Conservation (phyloP, 1,140 invertebrate species). For the Brachionus asplanchnoidis region DNA sequence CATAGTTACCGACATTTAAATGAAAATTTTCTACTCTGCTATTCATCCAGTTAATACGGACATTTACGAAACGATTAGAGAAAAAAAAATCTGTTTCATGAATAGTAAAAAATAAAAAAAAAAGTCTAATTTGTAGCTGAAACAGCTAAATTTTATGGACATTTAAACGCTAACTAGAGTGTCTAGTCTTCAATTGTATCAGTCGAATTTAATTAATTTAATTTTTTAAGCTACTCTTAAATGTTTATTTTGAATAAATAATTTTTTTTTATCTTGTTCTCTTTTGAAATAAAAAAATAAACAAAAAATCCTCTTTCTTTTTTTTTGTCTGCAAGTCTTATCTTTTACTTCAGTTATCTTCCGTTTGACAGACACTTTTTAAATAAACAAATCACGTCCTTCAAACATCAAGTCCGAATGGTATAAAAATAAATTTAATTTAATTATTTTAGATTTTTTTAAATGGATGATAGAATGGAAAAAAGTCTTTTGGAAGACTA, state of each 20-base stretch:
- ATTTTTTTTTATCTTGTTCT: not conserved
- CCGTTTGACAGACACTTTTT: not conserved
- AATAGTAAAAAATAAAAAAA: not conserved
- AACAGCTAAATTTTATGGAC: conserved; percentile 14
- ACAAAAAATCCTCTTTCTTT: not conserved
- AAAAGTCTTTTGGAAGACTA: not conserved
- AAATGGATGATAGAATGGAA: conserved; percentile 22
- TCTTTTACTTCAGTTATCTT: conserved; percentile 1
- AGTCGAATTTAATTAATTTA: conserved; percentile 30
- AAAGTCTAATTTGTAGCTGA: not conserved
- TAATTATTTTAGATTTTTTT: not conserved
- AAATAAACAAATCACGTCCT: not conserved
- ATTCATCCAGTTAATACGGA: not conserved
- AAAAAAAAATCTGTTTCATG: conserved; percentile 30
- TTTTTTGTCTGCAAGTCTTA: conserved; percentile 6
- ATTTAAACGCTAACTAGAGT: not conserved
- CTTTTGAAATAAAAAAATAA: conserved; percentile 6
- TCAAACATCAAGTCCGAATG: not conserved
- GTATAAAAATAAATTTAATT: not conserved
- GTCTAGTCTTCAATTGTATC: not conserved
- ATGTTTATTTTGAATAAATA: conserved; percentile 5
- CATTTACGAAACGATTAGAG: not conserved
- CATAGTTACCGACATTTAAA: conserved; percentile 20
- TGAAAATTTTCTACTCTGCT: not conserved
- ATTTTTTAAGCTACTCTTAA: not conserved